These are phyloP conservation scores for Cyaniris semiargus DNA, from an alignment of 2,888 invertebrate species.

Conservation along the genomic window DNA sequence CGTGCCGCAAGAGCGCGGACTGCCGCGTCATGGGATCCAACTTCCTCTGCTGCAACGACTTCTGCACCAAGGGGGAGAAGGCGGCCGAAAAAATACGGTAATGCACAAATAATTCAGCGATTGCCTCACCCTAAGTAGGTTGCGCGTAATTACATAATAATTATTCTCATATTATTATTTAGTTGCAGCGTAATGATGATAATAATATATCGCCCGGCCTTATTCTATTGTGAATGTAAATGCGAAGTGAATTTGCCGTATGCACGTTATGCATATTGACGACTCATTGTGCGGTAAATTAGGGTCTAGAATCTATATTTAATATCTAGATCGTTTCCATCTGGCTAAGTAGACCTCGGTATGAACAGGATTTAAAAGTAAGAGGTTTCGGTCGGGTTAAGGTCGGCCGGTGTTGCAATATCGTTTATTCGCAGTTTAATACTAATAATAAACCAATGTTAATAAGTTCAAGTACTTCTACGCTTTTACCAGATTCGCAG, in stretches of 20 bases:
- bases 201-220: background rate
- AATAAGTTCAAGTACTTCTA: constrained; percentile 32
- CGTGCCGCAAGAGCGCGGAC: constrained; percentile 76
- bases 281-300: background rate
- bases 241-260: background rate
- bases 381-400: constrained; percentile 47
- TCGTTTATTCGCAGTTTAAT: background rate
- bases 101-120: constrained; percentile 12
- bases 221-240: constrained; percentile 20
- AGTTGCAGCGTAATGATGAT: constrained; percentile 8
- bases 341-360: constrained; percentile 27
- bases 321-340: constrained; percentile 3
- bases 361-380: constrained; percentile 44
- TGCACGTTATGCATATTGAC: background rate
- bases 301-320: background rate
- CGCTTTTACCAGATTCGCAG: background rate
- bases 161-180: background rate
- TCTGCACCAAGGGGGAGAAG: constrained; percentile 73
- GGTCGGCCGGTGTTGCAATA: constrained; percentile 40
- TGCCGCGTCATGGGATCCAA: constrained; percentile 77
- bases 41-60: constrained; percentile 80
- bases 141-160: background rate
- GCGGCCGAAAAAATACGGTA: constrained; percentile 53
- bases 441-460: constrained; percentile 28
- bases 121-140: constrained; percentile 3